Evolutionary conservation across 2,797 vertebrate species (phyloP).

Genomic region (Strix occidentalis): DNA sequence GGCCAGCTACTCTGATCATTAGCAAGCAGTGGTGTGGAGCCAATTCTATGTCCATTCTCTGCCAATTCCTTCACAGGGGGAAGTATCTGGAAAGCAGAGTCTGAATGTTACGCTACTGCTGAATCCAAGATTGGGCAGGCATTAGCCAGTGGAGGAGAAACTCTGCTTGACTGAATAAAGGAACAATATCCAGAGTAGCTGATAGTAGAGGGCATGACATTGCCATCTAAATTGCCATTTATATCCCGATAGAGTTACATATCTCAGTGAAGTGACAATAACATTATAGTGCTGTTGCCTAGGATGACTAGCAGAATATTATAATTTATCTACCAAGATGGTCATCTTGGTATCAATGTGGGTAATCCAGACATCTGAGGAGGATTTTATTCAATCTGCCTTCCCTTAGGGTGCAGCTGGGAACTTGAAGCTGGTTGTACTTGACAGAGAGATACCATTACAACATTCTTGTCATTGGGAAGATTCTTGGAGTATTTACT

Average conservation of each 20-base stretch:
- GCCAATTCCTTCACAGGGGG: conserved; percentile 11
- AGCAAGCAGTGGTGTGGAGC: conserved; percentile 35
- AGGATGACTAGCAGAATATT: not conserved
- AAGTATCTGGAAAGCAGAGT: not conserved
- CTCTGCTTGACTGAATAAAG: not conserved
- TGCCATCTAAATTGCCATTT: not conserved
- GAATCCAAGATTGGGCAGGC: not conserved
- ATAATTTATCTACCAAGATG: not conserved
- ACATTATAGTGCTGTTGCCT: not conserved
- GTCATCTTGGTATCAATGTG: not conserved
- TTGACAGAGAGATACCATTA: conserved; percentile 39
- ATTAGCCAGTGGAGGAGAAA: not conserved
- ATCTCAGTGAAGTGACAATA: not conserved
- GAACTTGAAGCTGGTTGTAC: conserved; percentile 8
- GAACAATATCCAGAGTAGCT: not conserved
- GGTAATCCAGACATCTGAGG: conserved; percentile 24
- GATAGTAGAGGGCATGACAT: not conserved
- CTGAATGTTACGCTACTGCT: not conserved
- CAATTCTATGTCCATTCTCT: not conserved
- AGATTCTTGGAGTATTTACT: conserved; percentile 33
- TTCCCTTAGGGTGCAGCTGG: conserved; percentile 26
- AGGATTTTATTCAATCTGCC: conserved; percentile 45
- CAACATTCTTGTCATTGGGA: conserved; percentile 5
- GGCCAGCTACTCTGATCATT: conserved; percentile 30
- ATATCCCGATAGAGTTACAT: not conserved